phyloP scores from a whole-genome alignment of 2,797 vertebrate genomes.

The Molossus alvarezi region DNA sequence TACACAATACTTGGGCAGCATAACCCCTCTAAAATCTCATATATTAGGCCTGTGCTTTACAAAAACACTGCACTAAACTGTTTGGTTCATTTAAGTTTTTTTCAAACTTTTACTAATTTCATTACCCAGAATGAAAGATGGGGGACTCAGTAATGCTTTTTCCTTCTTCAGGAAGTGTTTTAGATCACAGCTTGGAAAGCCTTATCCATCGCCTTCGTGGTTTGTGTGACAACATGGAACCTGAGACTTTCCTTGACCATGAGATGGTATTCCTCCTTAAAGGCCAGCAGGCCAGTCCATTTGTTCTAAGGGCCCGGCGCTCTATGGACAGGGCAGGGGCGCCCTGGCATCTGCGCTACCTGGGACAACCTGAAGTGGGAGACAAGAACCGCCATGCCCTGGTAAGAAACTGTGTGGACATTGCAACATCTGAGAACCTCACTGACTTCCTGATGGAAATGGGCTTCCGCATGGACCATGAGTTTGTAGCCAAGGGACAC shows the following conservation, averaged over 20 bases:
- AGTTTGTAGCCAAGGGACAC: slow-evolving; percentile 97
- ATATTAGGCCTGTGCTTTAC: not conserved
- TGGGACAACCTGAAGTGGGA: slow-evolving; percentile 98
- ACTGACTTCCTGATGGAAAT: slow-evolving; percentile 98
- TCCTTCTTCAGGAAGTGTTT: slow-evolving; percentile 93
- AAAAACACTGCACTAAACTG: not conserved
- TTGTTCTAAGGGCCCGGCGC: slow-evolving; percentile 96
- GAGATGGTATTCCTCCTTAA: slow-evolving; percentile 98
- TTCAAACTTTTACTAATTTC: slow-evolving; percentile 39
- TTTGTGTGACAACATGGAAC: slow-evolving; percentile 98
- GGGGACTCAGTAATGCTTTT: slow-evolving; percentile 29
- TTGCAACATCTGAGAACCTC: slow-evolving; percentile 96
- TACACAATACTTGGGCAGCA: not conserved
- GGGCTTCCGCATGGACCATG: slow-evolving; percentile 99
- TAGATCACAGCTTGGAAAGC: slow-evolving; percentile 97
- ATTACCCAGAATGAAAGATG: not conserved
- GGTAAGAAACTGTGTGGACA: slow-evolving; percentile 98
- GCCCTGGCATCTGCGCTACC: slow-evolving; percentile 97
- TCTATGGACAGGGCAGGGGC: slow-evolving; percentile 94
- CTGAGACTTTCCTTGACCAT: slow-evolving; percentile 96
- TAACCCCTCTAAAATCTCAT: slow-evolving; percentile 41
- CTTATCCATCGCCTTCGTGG: slow-evolving; percentile 97
- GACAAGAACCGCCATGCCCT: slow-evolving; percentile 97
- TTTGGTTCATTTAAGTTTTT: not conserved
- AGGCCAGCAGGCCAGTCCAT: slow-evolving; percentile 98